Evolutionary conservation across 2,797 vertebrate species (phyloP), one percentile per base, ranked within the genome.

Genomic region (Phrynocephalus forsythii): DNA sequence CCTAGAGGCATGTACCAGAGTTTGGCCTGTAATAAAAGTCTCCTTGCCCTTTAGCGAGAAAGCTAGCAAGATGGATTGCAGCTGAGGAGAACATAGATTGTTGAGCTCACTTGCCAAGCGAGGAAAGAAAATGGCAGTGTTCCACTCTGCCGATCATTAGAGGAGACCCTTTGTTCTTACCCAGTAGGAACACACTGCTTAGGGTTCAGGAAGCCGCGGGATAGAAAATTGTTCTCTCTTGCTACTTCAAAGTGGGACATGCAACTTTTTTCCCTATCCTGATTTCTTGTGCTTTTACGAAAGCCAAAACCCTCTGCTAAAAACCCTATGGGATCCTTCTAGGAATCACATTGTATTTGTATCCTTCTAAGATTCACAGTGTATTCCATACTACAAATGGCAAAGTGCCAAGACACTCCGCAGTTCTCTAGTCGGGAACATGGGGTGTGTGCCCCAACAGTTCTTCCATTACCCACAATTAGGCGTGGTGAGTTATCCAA

Each of bases 21-120:
- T 75, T 91, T 92, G 82, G 84, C 84, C 76, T 93, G 56, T 90
- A 86, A 88, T 84, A 91, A 95, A 95, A 91, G 76, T 50, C 10
- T 83, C 90, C 48, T 89, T 92, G 89, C 66, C 88, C 33, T 88
- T 83, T 92, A 30, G 76, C 28, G 82, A 73, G 44, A 91, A 90
- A 92, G 75, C 79, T 69, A 90, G n/a, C 44, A 48, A 76, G 89
- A 92, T 81, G 82, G 66, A 91, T 92, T 93, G 67, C 88, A 88
- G 3, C 85, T 91, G 80, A 28, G 77, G 91, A 90, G 63, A 89
- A 68, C 26, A 86, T 93, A 89, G 89, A 78, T 86, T 86, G 89
- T 82, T 83, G 66, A 76, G 83, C n/a, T 20, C 15, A 44, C 28
- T 90, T 93, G 90, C 86, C 87, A 95, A 94, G 72, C 28, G 83